These are phyloP conservation scores for Caenorhabditis sulstoni DNA, from an alignment of 2,888 invertebrate species.

Conservation along the genomic window DNA sequence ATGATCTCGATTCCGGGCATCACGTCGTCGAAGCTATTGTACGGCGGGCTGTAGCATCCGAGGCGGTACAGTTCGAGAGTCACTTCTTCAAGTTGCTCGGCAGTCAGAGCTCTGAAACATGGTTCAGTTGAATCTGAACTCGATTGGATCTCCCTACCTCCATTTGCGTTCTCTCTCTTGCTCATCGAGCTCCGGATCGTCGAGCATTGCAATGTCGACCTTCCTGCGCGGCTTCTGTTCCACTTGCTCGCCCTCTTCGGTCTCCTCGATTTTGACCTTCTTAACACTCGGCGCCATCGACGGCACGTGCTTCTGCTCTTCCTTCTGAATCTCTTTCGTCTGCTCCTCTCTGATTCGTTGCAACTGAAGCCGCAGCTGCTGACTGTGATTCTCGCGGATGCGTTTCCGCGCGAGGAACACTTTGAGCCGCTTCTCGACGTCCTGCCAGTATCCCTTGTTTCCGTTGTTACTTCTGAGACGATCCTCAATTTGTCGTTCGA, in stretches of 20 bases:
- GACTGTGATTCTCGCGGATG: constrained; percentile 92
- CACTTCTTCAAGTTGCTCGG: constrained; percentile 70
- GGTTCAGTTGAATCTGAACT: constrained; percentile 7
- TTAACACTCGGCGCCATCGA: neutral
- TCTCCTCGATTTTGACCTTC: neutral
- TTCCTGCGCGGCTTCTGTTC: constrained; percentile 25
- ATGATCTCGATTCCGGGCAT: constrained; percentile 73
- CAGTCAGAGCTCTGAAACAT: constrained; percentile 61
- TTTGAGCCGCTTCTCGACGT: constrained; percentile 84
- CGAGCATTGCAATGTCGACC: constrained; percentile 67
- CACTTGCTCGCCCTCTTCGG: constrained; percentile 58
- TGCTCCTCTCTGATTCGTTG: constrained; percentile 90
- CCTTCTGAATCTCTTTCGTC: constrained; percentile 51
- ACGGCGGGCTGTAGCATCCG: constrained; percentile 87
- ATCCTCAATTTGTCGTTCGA: constrained; percentile 88
- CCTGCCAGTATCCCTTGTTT: constrained; percentile 99
- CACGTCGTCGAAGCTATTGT: constrained; percentile 70
- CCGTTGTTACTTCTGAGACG: constrained; percentile 92
- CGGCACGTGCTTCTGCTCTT: neutral
- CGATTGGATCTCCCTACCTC: constrained; percentile 47
- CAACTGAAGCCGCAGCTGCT: constrained; percentile 90
- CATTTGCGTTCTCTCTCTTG: constrained; percentile 78
- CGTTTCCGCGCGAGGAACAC: constrained; percentile 85
- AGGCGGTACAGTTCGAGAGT: constrained; percentile 85
- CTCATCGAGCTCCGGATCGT: constrained; percentile 74